These are phyloP conservation scores for Rhagonycha lutea DNA, from an alignment of 2,888 invertebrate genomes.

Conservation along the genomic window DNA sequence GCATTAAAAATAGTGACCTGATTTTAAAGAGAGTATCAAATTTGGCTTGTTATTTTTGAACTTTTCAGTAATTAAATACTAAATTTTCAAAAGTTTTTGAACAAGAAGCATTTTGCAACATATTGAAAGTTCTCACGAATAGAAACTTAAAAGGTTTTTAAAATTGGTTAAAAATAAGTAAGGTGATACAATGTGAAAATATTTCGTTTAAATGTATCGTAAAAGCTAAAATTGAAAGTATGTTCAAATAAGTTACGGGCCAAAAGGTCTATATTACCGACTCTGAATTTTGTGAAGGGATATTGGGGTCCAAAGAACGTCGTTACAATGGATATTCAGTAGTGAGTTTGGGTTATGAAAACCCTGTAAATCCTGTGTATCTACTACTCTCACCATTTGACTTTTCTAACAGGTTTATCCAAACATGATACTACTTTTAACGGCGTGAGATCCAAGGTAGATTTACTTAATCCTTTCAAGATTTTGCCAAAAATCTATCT, in stretches of 20 bases:
- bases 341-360: constrained; percentile 26
- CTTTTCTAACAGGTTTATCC: constrained; percentile 29
- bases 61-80: background rate
- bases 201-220: constrained; percentile 12
- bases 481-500: background rate
- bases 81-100: no score
- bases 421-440: constrained; percentile 25
- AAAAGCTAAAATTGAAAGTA: constrained; percentile 24
- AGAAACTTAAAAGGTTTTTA: background rate
- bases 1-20: background rate
- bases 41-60: background rate
- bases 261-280: constrained; percentile 26
- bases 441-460: constrained; percentile 6
- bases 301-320: constrained; percentile 18
- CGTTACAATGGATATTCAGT: constrained; percentile 29
- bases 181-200: background rate
- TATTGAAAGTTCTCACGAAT: background rate
- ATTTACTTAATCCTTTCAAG: background rate
- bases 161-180: background rate
- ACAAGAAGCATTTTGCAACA: no score
- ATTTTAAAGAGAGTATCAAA: background rate
- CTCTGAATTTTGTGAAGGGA: constrained; percentile 26
- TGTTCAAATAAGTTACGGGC: constrained; percentile 25
- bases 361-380: constrained; percentile 27
- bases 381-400: constrained; percentile 28